Evolutionary conservation across 1,140 invertebrate species (phyloP), one percentile per base, ranked within the genome.

Genomic region (Parasteatoda tepidariorum): DNA sequence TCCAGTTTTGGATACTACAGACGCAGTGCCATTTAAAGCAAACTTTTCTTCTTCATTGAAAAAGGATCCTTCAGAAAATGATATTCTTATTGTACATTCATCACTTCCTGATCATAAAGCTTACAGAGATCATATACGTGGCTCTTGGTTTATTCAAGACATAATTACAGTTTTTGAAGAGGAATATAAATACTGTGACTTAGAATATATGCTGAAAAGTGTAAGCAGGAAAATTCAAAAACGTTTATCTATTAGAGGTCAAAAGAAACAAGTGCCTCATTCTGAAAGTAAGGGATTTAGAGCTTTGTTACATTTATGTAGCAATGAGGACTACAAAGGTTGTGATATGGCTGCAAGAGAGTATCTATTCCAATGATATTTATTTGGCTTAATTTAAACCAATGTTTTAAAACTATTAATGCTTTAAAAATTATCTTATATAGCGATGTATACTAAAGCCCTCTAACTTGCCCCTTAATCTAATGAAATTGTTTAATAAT

Each of bases 71-170:
- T 33, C 62, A 7, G n/a, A 34, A 41, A 41, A 59, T n/a, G 34
- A 78, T 66, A n/a, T 78, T n/a, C 33, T 66, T 15, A 28, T 55
- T 24, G 74, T 54, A 13, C 74, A 78, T 55, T 54, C 34, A 18
- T 11, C 74, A 18, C 61, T 78, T 48, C 74, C 74, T 30, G 26
- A 66, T 55, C 62, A 66, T 30, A 9, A 26, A 13, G 34, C 74
- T 24, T 48, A 66, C 66, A 18, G 74, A 4, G 38, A 78, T 41
- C 22, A 28, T 54, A 15, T 26, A 11, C 38, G 31, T 28, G 74
- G 74, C 22, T 18, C 74, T 7, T 78, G 74, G 74, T 66, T 78
- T 66, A 48, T 57, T 33, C 74, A 78, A 33, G 74, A 78, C 66
- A 22, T 78, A 24, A n/a, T 78, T 2, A 15, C 61, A 31, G 74